Evolutionary conservation across 2,113 vertebrate genomes (phyloP).

Genomic region (Lagenorhynchus albirostris): DNA sequence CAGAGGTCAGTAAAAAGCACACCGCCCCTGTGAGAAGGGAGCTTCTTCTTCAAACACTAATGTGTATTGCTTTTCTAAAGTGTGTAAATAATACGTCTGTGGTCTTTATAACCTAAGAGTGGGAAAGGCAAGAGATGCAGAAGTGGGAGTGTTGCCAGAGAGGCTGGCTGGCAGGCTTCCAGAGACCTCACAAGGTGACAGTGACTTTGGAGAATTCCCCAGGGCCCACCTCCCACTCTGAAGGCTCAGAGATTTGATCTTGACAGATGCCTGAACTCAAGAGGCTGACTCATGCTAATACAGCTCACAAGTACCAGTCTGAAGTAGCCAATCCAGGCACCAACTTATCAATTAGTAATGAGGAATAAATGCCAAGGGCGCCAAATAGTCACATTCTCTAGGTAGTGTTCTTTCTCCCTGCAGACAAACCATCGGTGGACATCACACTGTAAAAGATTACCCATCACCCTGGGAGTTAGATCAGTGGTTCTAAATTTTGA

Average conservation of each 20-base stretch:
- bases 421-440: not conserved
- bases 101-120: not conserved
- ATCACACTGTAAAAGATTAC: not conserved
- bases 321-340: not conserved
- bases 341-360: constrained; percentile 6
- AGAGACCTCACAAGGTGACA: constrained; percentile 49
- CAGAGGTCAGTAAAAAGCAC: not conserved
- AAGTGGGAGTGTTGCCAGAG: not conserved
- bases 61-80: not conserved
- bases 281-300: constrained; percentile 39
- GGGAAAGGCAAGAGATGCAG: not conserved
- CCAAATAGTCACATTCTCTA: not conserved
- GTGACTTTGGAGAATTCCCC: constrained; percentile 4
- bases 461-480: not conserved
- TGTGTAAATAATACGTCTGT: not conserved
- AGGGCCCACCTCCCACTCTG: not conserved
- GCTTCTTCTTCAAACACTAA: constrained; percentile 19
- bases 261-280: not conserved
- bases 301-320: not conserved
- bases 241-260: not conserved
- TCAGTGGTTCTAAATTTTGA: not conserved
- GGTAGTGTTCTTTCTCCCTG: not conserved
- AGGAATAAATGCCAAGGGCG: not conserved
- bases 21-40: not conserved
- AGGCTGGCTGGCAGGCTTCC: constrained; percentile 8